Percentiles rank a stretch among this genome's conserved stretches.
Evolutionary conservation across 2,888 invertebrate species (phyloP).

Genomic region (Digitonthophagus gazella): DNA sequence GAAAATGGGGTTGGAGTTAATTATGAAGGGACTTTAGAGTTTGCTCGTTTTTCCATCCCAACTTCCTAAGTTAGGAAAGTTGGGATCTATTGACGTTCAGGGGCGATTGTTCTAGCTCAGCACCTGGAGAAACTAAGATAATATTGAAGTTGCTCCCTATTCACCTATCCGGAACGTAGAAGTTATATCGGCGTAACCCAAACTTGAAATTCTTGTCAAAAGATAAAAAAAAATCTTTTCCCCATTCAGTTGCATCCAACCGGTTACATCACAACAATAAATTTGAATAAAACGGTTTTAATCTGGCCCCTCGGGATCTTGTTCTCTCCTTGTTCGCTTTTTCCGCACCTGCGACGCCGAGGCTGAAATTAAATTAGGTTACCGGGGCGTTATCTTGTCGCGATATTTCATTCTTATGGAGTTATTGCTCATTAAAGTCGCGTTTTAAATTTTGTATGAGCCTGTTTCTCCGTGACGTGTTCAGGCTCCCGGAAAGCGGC

Average conservation of each 20-base stretch:
- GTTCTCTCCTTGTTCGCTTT: background rate
- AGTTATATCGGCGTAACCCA: background rate
- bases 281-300: too few species aligned
- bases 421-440: background rate
- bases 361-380: background rate
- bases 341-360: background rate
- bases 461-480: background rate
- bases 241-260: background rate
- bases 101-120: constrained; percentile 8
- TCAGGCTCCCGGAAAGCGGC: background rate
- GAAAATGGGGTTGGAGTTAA: background rate
- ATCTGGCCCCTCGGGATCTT: too few species aligned
- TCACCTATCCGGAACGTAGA: background rate
- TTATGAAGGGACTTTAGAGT: background rate
- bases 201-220: background rate
- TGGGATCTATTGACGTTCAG: background rate
- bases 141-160: constrained; percentile 13
- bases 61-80: background rate
- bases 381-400: background rate
- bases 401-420: background rate
- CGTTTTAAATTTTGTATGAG: too few species aligned
- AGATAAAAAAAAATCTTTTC: background rate
- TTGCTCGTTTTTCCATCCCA: background rate
- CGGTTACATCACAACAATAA: too few species aligned
- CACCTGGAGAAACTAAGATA: constrained; percentile 10